Evolutionary conservation across 2,797 vertebrate genomes (phyloP).

Genomic region (Enteromius mattozi): DNA sequence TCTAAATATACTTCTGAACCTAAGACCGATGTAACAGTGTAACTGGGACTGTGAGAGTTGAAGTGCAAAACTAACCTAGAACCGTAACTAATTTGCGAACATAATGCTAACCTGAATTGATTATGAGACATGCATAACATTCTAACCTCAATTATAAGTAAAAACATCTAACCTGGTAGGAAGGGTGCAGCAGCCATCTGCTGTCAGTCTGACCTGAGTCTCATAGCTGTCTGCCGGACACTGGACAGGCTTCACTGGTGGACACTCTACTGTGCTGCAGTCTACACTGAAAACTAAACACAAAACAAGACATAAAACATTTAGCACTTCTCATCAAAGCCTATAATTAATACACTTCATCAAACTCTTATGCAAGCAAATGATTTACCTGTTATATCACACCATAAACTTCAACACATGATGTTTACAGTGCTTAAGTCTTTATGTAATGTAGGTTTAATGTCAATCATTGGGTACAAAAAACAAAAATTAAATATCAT

Average conservation of each 20-base stretch:
- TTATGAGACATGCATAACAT: not conserved
- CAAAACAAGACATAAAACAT: constrained; percentile 43
- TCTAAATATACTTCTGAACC: too few species aligned
- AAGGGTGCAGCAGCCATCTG: constrained; percentile 89
- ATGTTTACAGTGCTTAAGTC: constrained; percentile 12
- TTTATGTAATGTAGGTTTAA: constrained; percentile 6
- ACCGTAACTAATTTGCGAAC: not conserved
- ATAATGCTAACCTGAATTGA: not conserved
- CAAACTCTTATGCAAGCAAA: constrained; percentile 41
- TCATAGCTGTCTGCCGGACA: constrained; percentile 89
- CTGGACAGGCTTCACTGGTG: constrained; percentile 84
- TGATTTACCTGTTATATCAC: constrained; percentile 34
- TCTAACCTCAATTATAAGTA: not conserved
- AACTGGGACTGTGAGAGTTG: not conserved
- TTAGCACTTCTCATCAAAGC: constrained; percentile 27
- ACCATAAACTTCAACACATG: constrained; percentile 6
- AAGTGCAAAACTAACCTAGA: not conserved
- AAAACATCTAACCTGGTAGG: constrained; percentile 81
- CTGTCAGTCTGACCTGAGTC: constrained; percentile 87
- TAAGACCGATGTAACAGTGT: not conserved
- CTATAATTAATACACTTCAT: constrained; percentile 30
- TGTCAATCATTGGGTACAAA: not conserved
- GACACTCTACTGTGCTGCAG: constrained; percentile 90
- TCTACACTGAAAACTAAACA: constrained; percentile 87
- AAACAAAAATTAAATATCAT: not conserved